phyloP scores from a whole-genome alignment of 1,140 invertebrate species.

The Conus ventricosus region DNA sequence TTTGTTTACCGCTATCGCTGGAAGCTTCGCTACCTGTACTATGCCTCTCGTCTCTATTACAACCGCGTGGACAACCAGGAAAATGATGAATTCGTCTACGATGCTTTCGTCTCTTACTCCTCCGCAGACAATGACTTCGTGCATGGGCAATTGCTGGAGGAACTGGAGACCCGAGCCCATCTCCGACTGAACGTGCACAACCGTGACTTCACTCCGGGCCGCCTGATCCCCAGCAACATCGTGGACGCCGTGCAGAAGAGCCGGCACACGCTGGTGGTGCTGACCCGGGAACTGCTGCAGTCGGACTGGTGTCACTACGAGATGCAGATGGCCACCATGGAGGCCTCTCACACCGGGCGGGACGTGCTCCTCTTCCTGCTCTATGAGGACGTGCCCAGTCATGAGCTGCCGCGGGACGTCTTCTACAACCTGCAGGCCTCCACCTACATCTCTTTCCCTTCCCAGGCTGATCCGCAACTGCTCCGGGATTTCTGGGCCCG shows the following conservation, averaged over 20 bases:
- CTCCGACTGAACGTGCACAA: constrained; percentile 57
- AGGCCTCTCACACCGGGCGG: constrained; percentile 42
- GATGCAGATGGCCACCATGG: constrained; percentile 73
- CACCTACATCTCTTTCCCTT: constrained; percentile 45
- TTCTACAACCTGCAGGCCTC: constrained; percentile 41
- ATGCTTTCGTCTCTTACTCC: constrained; percentile 57
- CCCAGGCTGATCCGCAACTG: neutral
- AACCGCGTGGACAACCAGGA: neutral
- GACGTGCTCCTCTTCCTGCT: constrained; percentile 46
- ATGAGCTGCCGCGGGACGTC: constrained; percentile 36
- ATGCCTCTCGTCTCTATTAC: constrained; percentile 35
- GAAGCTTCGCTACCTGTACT: constrained; percentile 46
- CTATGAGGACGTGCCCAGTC: constrained; percentile 42
- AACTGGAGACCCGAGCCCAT: constrained; percentile 39
- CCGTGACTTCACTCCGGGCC: constrained; percentile 60
- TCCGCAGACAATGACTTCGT: constrained; percentile 49
- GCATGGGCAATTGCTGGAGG: constrained; percentile 29
- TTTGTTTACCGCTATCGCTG: constrained; percentile 43
- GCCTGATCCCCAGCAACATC: constrained; percentile 79
- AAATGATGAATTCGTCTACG: constrained; percentile 42
- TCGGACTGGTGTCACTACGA: constrained; percentile 83
- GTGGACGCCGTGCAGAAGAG: constrained; percentile 79
- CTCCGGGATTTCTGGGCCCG: constrained; percentile 21
- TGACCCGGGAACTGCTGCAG: constrained; percentile 80
- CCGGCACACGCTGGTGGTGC: constrained; percentile 79